Base-by-base conservation (phyloP, 2,888 invertebrate genomes). In the Pristionchus maxplancki region DNA sequence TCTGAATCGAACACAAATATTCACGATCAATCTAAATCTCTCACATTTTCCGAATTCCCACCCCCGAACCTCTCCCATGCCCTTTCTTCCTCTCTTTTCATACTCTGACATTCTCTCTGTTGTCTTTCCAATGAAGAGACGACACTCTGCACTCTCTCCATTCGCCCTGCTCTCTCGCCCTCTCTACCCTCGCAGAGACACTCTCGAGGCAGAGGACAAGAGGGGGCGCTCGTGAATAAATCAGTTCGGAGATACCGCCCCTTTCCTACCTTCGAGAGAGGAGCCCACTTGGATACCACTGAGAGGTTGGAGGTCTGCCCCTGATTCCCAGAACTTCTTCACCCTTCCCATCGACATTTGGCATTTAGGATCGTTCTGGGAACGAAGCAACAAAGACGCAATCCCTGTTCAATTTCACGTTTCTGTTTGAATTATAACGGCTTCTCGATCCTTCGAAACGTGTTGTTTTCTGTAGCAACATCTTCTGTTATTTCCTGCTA, bases 31-130 rank as follows among this genome's bases (percentile, higher is more conserved):
- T 24, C 58, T 8, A 50, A 58, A 58, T 58, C 2, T 58, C 58
- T n/a, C 58, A 58, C 58, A 58, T 58, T 20, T 31, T 34, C 44
- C 64, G 20, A 11, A 31, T 67, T 67, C 64, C 64, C 64, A 67
- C 64, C 64, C 64, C 34, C 64, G 28, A 31, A 67, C 31, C 64
- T 17, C 64, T 31, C 71, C 71, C 71, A 71, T 44, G 44, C n/a
- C 28, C 78, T 34, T 15, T 78, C 34, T 28, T 24, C 24, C 9
- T 40, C 71, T 78, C 78, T 24, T n/a, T 28, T 44, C 44, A 48
- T 78, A 78, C 78, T 48, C 44, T 24, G n/a, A 20, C 24, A 78
- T 78, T 78, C 78, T 78, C 13, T 48, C 78, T 78, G 40, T 34
- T 48, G n/a, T 78, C n/a, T 20, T 20, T 78, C 17, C 48, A n/a